Conservation (phyloP, 2,888 invertebrate genomes). For the Gerosis bhagava region DNA sequence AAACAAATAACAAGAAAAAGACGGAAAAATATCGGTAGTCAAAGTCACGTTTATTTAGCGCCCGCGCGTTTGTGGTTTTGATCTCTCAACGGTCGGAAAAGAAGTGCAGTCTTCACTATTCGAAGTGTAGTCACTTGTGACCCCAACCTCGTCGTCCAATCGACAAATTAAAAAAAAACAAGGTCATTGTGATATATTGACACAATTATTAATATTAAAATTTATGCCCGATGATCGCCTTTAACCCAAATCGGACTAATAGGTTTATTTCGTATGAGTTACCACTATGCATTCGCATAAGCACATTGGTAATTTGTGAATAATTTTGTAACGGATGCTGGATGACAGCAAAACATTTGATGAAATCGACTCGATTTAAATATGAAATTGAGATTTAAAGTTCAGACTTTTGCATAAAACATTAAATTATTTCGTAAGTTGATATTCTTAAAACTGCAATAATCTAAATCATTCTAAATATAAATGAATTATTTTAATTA, state of each 20-base stretch:
- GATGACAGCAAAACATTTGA: neutral
- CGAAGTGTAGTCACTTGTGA: neutral
- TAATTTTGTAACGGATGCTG: conserved; percentile 5
- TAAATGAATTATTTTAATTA: no score
- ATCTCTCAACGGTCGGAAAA: conserved; percentile 15
- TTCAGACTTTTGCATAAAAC: conserved; percentile 11
- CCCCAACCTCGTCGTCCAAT: conserved; percentile 9
- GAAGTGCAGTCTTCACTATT: conserved; percentile 12
- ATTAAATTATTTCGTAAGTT: conserved; percentile 9
- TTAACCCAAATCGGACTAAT: neutral
- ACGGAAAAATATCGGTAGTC: conserved; percentile 3
- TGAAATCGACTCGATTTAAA: conserved; percentile 2
- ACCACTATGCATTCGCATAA: neutral
- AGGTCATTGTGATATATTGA: conserved; percentile 18
- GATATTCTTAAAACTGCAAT: neutral
- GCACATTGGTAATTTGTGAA: neutral
- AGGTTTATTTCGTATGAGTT: neutral
- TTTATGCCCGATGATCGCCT: conserved; percentile 10
- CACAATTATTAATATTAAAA: conserved; percentile 9
- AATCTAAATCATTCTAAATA: no score
- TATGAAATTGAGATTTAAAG: conserved; percentile 5
- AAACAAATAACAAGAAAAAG: conserved; percentile 5
- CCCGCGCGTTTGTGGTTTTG: conserved; percentile 14
- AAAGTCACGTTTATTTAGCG: neutral
- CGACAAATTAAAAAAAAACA: conserved; percentile 5